Conservation (phyloP, 1,140 invertebrate genomes). For the Chymomyza costata region DNA sequence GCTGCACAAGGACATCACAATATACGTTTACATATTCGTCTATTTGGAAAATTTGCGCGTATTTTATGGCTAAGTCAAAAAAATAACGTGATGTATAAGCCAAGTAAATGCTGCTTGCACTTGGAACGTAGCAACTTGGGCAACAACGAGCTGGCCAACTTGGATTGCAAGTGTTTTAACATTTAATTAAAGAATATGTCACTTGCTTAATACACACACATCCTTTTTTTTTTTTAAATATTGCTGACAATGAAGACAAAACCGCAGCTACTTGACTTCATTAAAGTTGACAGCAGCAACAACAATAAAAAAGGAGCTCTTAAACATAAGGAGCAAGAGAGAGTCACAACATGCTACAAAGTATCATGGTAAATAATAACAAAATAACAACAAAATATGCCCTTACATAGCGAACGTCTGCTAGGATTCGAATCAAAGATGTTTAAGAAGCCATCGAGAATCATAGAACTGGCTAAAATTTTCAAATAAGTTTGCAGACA, state of each 20-base stretch:
- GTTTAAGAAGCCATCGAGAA: no score
- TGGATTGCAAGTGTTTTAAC: constrained; percentile 7
- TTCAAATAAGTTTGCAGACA: no score
- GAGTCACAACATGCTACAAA: constrained; percentile 20
- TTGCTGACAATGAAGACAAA: constrained; percentile 8
- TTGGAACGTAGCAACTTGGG: neutral
- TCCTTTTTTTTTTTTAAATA: no score
- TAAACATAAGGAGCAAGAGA: constrained; percentile 23
- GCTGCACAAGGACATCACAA: constrained; percentile 23
- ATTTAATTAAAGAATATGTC: no score
- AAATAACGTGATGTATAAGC: neutral
- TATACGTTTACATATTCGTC: neutral
- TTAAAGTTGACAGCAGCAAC: constrained; percentile 46
- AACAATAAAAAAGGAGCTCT: no score
- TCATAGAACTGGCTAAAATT: no score
- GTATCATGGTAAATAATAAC: constrained; percentile 12
- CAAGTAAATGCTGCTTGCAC: constrained; percentile 15
- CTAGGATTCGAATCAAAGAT: no score
- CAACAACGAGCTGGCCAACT: neutral
- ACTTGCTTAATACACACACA: no score
- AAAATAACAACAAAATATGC: constrained; percentile 11
- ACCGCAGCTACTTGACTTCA: constrained; percentile 68
- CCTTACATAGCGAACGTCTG: no score
- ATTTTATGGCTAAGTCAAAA: constrained; percentile 31
- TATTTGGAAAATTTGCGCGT: constrained; percentile 17